Evolutionary conservation across 2,888 invertebrate species (phyloP).

Genomic region (Agonopterix alstromeriana): DNA sequence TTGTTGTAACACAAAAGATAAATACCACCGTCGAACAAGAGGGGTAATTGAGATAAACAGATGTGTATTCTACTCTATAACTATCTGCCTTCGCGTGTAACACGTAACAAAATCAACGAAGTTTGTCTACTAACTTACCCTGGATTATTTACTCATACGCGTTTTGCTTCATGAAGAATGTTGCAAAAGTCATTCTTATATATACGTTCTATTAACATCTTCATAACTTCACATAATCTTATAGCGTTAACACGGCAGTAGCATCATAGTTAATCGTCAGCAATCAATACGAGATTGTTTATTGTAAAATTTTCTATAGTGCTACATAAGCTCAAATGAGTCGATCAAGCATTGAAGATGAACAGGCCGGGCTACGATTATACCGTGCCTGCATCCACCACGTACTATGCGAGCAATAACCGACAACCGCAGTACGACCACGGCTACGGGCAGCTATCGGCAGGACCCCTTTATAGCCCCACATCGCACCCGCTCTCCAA

Average conservation of each 20-base stretch:
- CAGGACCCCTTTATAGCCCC: constrained; percentile 56
- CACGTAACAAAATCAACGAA: constrained; percentile 55
- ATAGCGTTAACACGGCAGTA: constrained; percentile 21
- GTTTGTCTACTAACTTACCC: constrained; percentile 41
- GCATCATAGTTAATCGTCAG: constrained; percentile 30
- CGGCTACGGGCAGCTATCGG: constrained; percentile 59
- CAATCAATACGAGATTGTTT: constrained; percentile 26
- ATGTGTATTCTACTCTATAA: constrained; percentile 58
- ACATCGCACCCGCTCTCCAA: constrained; percentile 65
- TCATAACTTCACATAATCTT: neutral
- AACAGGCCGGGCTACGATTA: constrained; percentile 74
- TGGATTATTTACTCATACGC: constrained; percentile 4
- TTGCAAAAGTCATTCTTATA: constrained; percentile 1
- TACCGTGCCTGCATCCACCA: constrained; percentile 66
- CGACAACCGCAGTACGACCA: constrained; percentile 68
- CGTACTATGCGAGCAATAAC: constrained; percentile 62
- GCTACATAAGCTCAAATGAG: constrained; percentile 66
- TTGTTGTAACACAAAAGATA: constrained; percentile 64
- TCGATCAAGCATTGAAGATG: constrained; percentile 67
- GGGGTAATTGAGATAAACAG: constrained; percentile 67
- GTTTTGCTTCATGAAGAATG: constrained; percentile 12
- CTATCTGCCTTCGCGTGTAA: constrained; percentile 49
- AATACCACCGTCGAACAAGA: constrained; percentile 60
- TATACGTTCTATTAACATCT: constrained; percentile 8
- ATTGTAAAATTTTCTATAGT: constrained; percentile 31